Percentiles rank a stretch among this genome's conserved stretches.
Evolutionary conservation across 2,888 invertebrate species (phyloP).

Genomic region (Augochlorella aurata): DNA sequence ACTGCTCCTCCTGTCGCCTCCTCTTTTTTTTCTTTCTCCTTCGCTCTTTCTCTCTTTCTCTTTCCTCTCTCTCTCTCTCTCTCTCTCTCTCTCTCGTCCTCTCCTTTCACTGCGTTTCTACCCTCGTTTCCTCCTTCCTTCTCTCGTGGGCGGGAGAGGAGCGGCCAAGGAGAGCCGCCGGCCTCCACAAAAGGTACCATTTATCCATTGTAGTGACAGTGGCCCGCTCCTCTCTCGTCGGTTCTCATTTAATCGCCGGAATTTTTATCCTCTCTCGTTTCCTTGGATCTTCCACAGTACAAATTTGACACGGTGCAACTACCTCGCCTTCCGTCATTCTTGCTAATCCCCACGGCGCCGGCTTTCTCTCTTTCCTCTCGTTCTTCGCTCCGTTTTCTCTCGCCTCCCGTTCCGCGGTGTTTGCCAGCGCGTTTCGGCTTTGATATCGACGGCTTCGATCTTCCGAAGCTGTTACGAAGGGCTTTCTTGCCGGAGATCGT

Average conservation of each 20-base stretch:
- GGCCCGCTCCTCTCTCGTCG: conserved; percentile 42
- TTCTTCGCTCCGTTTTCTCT: background rate
- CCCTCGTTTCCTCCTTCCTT: conserved; percentile 34
- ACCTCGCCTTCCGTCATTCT: conserved; percentile 13
- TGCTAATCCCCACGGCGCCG: conserved; percentile 24
- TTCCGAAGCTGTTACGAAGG: too few species aligned
- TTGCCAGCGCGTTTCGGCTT: background rate
- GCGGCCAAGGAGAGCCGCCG: conserved; percentile 46
- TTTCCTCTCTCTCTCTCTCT: conserved; percentile 24
- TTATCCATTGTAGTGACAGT: conserved; percentile 63
- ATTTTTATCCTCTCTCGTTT: conserved; percentile 35
- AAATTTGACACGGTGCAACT: conserved; percentile 38
- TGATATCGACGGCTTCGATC: background rate
- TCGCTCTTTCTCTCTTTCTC: background rate
- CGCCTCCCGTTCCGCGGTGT: background rate
- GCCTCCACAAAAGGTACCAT: conserved; percentile 66
- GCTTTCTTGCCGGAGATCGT: background rate
- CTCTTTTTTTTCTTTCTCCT: conserved; percentile 10
- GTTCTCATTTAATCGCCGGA: conserved; percentile 54
- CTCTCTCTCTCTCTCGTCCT: background rate
- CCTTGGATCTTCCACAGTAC: conserved; percentile 25
- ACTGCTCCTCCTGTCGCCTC: conserved; percentile 9
- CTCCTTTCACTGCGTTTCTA: conserved; percentile 36
- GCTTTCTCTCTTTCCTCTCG: background rate
- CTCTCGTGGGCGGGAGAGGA: conserved; percentile 40